Conservation (phyloP, 2,888 invertebrate genomes). For the Eucriotettix oculatus region DNA sequence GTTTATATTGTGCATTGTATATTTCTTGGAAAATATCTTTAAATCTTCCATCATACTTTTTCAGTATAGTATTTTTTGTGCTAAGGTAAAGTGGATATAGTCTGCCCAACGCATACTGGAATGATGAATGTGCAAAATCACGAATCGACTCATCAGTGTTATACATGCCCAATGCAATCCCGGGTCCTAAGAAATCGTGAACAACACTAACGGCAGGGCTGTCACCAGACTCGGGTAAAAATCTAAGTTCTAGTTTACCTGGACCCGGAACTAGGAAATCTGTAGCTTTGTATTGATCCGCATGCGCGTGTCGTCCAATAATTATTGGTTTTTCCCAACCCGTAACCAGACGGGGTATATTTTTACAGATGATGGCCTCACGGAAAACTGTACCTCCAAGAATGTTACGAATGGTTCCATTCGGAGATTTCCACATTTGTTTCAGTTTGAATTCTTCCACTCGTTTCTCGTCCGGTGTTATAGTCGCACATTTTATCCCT, state of each 20-base stretch:
- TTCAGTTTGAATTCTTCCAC: conserved; percentile 81
- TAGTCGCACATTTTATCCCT: conserved; percentile 97
- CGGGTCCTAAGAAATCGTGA: conserved; percentile 64
- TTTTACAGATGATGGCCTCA: conserved; percentile 76
- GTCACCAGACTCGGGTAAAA: conserved; percentile 44
- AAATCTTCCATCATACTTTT: conserved; percentile 90
- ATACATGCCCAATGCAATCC: conserved; percentile 88
- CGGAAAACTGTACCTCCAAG: conserved; percentile 71
- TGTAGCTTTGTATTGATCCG: conserved; percentile 93
- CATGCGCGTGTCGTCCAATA: conserved; percentile 96
- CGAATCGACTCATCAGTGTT: conserved; percentile 90
- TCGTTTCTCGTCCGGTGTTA: conserved; percentile 92
- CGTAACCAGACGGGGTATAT: conserved; percentile 87
- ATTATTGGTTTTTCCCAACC: conserved; percentile 95
- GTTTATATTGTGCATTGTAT: conserved; percentile 76
- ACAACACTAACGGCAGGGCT: conserved; percentile 49
- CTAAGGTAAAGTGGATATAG: conserved; percentile 83
- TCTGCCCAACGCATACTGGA: conserved; percentile 73
- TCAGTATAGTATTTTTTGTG: conserved; percentile 93
- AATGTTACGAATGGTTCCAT: conserved; percentile 77
- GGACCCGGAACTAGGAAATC: conserved; percentile 88
- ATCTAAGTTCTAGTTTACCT: conserved; percentile 75
- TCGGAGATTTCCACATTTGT: conserved; percentile 84
- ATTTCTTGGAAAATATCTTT: conserved; percentile 95
- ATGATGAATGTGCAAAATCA: conserved; percentile 89